Percentiles rank a stretch among this genome's conserved stretches.
These are phyloP conservation scores for Platyrinchus mystaceus DNA, from an alignment of 2,797 vertebrate genomes.

Conservation along the genomic window DNA sequence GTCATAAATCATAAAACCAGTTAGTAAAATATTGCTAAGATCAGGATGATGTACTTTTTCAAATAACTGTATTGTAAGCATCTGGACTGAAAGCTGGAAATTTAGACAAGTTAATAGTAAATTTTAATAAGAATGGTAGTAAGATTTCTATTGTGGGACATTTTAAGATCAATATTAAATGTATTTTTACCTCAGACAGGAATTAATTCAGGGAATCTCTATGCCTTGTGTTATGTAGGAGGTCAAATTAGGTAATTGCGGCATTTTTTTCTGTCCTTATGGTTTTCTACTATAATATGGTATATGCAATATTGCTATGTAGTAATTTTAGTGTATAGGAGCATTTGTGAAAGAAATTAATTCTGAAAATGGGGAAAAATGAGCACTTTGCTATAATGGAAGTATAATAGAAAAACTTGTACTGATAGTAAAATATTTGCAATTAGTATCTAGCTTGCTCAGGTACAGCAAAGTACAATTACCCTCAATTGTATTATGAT, in stretches of 20 bases:
- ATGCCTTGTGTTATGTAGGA: background rate
- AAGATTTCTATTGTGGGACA: background rate
- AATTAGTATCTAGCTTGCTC: background rate
- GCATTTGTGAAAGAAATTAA: background rate
- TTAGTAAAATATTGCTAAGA: background rate
- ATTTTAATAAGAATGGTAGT: background rate
- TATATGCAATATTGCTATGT: background rate
- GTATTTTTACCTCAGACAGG: background rate
- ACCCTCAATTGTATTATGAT: background rate
- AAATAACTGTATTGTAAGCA: background rate
- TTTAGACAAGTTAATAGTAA: background rate
- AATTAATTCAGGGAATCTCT: background rate
- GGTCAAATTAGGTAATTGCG: background rate
- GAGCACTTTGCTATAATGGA: background rate
- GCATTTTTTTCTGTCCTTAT: background rate
- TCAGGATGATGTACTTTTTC: background rate
- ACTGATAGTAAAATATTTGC: background rate
- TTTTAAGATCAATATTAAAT: background rate
- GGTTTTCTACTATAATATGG: background rate
- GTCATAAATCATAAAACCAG: background rate
- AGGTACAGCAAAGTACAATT: background rate
- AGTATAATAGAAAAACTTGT: background rate
- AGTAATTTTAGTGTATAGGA: background rate
- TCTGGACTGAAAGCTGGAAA: background rate
- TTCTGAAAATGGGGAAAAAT: background rate